Conservation (phyloP, 2,888 invertebrate genomes). For the Cephus pulcher region DNA sequence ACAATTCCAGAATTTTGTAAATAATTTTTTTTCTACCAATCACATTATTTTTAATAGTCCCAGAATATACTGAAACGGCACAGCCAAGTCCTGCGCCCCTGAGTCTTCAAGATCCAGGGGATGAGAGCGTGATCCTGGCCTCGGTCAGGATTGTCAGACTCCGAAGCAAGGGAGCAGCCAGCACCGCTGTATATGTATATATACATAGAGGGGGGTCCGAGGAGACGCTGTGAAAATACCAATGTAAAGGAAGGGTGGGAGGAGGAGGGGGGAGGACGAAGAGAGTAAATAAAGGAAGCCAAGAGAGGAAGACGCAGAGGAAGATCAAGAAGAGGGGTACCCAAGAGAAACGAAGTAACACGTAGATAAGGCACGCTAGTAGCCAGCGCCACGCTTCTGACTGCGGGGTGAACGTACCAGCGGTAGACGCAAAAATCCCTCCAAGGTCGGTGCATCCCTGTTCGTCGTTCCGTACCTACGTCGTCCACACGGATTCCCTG, state of each 20-base stretch:
- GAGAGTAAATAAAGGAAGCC: conserved; percentile 29
- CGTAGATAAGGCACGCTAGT: conserved; percentile 18
- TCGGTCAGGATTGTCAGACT: background rate
- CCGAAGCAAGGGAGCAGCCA: background rate
- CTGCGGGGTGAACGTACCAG: conserved; percentile 59
- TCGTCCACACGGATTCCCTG: conserved; percentile 22
- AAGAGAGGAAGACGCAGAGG: conserved; percentile 19
- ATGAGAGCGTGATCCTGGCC: background rate
- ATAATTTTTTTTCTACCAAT: background rate
- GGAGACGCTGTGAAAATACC: conserved; percentile 11
- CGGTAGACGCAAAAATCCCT: conserved; percentile 66
- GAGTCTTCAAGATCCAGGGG: background rate
- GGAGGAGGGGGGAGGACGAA: conserved; percentile 18
- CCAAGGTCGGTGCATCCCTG: conserved; percentile 65
- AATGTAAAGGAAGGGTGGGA: conserved; percentile 17
- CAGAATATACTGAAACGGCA: background rate
- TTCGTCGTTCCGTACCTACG: conserved; percentile 31
- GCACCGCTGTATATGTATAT: background rate
- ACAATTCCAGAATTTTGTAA: rapidly evolving
- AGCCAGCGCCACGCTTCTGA: conserved; percentile 31
- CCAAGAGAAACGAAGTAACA: conserved; percentile 29
- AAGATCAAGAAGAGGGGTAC: conserved; percentile 28
- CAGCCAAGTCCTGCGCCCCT: conserved; percentile 10
- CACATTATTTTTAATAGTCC: background rate
- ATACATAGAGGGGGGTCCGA: background rate